Base-by-base conservation (phyloP, 30 jellyfish, hydroid and myxozoan genomes). In the Turritopsis rubra region DNA sequence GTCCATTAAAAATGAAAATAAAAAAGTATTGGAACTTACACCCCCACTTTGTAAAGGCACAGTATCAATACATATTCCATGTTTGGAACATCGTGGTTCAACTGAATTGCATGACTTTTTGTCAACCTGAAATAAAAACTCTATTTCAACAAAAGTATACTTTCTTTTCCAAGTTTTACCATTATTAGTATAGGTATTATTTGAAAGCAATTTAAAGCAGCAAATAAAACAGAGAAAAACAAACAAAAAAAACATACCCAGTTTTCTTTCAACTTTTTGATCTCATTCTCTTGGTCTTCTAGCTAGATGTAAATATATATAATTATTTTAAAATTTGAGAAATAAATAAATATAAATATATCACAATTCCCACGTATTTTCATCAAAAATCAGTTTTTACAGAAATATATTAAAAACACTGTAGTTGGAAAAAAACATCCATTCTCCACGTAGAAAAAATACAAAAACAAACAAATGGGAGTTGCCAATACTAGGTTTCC, bases 51-150 rank as follows among this genome's bases (percentile, higher is more conserved):
- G 77, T 68, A 22, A 9, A n/a, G 21, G 77, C 9, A 9, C 17
- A 16, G 77, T 68, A 27, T 68, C 30, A 27, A 68, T 68, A 27
- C 77, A 68, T 23, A 68, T 68, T 1, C 77, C 77, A 68, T 68
- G 77, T 27, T 68, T 16, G 30, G 77, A 68, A 27, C 77, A 68
- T 27, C 28, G 30, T 9, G 8, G 77, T 68, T 68, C 30, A n/a
- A 23, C 30, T 7, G 77, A 68, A 68, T 68, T 27, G 30, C 77
- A 68, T n/a, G 77, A 23, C 28, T 68, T 68, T 68, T 23, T 17
- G 28, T 19, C 31, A 68, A 0, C 77, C 77, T 41, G 60, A 41
- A 41, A 41, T 41, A 41, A 41, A 41, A 41, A 41, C 13, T 41
- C 13, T 13, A 41, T 41, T 3, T 5, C 5, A 41, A 41, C 13